These are phyloP conservation scores for Watsonalla binaria DNA, from an alignment of 2,888 invertebrate genomes.

Conservation along the genomic window DNA sequence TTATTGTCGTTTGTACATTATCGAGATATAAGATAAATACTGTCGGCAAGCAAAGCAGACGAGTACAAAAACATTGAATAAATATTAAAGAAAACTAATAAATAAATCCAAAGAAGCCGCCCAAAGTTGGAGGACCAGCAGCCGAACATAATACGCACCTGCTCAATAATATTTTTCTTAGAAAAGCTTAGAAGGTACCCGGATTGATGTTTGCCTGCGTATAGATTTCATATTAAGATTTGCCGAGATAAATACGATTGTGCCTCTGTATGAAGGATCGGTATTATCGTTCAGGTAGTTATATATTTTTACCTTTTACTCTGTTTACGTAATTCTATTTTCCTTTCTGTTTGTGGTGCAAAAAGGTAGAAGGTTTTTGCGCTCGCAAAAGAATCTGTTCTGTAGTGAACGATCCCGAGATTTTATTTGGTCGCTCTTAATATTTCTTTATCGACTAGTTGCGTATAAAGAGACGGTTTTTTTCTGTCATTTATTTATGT, in stretches of 20 bases:
- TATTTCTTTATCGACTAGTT: not conserved
- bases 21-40: no score
- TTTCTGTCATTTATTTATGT: no score
- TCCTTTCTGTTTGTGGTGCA: not conserved
- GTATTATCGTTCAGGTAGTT: not conserved
- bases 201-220: constrained; percentile 1
- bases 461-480: not conserved
- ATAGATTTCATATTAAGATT: constrained; percentile 3
- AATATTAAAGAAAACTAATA: not conserved
- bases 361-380: constrained; percentile 1
- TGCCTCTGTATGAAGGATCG: not conserved
- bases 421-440: not conserved
- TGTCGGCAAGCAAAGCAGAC: no score
- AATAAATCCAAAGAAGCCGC: not conserved
- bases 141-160: constrained; percentile 1
- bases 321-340: not conserved
- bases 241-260: not conserved
- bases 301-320: constrained; percentile 1
- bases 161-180: constrained; percentile 1
- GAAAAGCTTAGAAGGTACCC: not conserved
- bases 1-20: no score
- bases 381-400: not conserved
- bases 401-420: not conserved
- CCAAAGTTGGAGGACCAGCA: not conserved
- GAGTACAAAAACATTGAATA: not conserved